Base-by-base conservation (phyloP, 2,797 vertebrate species). In the Sardinella longiceps region DNA sequence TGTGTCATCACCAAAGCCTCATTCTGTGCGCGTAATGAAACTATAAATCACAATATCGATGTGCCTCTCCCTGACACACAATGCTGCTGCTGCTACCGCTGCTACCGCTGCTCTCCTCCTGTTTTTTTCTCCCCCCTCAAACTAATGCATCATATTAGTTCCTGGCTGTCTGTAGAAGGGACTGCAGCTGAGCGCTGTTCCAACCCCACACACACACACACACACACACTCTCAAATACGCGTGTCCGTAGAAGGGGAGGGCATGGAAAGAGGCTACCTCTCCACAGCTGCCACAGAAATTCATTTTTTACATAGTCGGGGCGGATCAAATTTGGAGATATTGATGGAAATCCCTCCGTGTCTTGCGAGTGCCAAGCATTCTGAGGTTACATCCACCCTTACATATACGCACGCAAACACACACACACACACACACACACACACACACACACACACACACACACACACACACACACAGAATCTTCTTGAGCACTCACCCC, bases 11-110 rank as follows among this genome's bases (percentile, higher is more conserved):
- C 80, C 82, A 15, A 85, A 84, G 87, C 39, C 77, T 81, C 83
- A 88, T 90, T 85, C 87, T 82, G 50, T 46, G 84, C 80, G 39
- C n/a, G 84, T 86, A 87, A 89, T 89, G 83, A 84, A 87, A 88
- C 83, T 84, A 88, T 88, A 88, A 86, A 88, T 88, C 84, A 88
- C 20, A 23, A 30, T 48, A 43, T 28, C 37, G 46, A 82, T 81
- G 82, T 25, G 45, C 53, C 80, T 83, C 74, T 60, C 15, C 80
- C 56, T 70, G 37, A 45, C 25, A 82, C 80, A 37, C 33, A 51
- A 50, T 45, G 37, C 77, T 82, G 45, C 83, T 5, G 30, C n/a
- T n/a, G n/a, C n/a, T n/a, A n/a, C n/a, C n/a, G n/a, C n/a, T n/a
- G n/a, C n/a, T n/a, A n/a, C n/a, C n/a, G n/a, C n/a, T 15, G 30